Percentiles rank a stretch among this genome's conserved stretches.
Conservation (phyloP, 2,113 vertebrate species). For the Pyxicephalus adspersus region DNA sequence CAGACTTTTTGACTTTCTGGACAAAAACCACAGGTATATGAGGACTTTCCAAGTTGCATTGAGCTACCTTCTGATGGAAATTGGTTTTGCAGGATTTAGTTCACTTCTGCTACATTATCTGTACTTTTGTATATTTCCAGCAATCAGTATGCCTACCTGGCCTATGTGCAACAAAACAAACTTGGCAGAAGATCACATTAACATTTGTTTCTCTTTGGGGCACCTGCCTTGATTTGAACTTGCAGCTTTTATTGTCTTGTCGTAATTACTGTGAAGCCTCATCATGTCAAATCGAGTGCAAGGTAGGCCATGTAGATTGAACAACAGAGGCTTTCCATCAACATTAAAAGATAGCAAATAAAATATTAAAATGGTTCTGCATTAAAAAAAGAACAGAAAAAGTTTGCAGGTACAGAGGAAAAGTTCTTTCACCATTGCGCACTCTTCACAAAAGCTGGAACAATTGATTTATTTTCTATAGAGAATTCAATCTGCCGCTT, state of each 20-base stretch:
- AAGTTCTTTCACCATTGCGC: slow-evolving; percentile 3
- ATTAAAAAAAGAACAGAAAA: background rate
- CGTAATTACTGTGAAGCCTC: slow-evolving; percentile 1
- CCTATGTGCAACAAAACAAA: background rate
- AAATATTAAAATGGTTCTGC: slow-evolving; percentile 25
- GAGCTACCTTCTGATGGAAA: no score
- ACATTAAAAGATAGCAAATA: background rate
- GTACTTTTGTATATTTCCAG: background rate
- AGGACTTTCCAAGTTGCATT: no score
- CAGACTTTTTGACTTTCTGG: no score
- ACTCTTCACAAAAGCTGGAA: slow-evolving; percentile 40
- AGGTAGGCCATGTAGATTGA: background rate
- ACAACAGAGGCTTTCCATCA: slow-evolving; percentile 25
- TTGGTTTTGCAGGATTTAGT: no score
- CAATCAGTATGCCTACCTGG: background rate
- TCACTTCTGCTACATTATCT: no score
- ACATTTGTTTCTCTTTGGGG: background rate
- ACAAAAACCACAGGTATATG: no score
- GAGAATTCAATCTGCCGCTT: slow-evolving; percentile 53
- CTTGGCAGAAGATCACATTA: background rate
- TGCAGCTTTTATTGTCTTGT: slow-evolving; percentile 14
- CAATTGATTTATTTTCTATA: slow-evolving; percentile 55
- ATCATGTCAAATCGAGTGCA: background rate
- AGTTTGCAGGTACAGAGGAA: slow-evolving; percentile 21
- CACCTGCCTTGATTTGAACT: slow-evolving; percentile 9